These are phyloP conservation scores for Acleris laterana DNA, from an alignment of 2,888 invertebrate species.

Conservation along the genomic window DNA sequence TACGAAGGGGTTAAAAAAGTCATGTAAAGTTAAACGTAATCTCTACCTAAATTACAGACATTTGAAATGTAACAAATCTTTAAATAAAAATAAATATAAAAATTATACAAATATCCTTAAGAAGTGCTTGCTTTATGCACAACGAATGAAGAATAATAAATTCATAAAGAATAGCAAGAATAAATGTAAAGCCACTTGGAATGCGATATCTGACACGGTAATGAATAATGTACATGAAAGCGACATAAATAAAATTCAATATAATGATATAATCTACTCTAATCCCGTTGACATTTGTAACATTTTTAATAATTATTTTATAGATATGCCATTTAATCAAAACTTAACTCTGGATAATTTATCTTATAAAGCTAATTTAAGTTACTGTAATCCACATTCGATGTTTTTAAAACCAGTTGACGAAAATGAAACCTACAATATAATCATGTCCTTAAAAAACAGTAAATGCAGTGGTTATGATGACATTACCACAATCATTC, in stretches of 20 bases:
- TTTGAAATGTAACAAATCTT: no score
- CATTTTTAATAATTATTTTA: no score
- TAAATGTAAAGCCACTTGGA: neutral
- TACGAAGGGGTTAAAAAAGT: neutral
- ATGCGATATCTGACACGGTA: neutral
- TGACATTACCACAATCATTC: no score
- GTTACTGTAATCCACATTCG: no score
- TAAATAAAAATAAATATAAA: neutral
- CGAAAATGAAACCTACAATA: no score
- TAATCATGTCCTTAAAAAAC: no score
- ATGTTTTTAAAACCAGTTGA: no score
- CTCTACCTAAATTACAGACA: neutral
- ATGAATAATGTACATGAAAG: neutral
- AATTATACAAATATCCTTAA: neutral
- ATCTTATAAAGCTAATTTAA: no score
- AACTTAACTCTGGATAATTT: no score
- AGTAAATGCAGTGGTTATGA: no score
- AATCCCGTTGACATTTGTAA: neutral
- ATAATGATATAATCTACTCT: neutral
- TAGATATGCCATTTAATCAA: no score
- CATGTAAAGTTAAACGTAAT: neutral
- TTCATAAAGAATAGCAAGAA: neutral
- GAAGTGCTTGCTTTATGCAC: neutral
- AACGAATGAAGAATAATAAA: neutral
- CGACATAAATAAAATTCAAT: conserved; percentile 4